Percentiles rank a stretch among this genome's conserved stretches.
phyloP scores from a whole-genome alignment of 1,140 invertebrate genomes.

The Camponotus pennsylvanicus region DNA sequence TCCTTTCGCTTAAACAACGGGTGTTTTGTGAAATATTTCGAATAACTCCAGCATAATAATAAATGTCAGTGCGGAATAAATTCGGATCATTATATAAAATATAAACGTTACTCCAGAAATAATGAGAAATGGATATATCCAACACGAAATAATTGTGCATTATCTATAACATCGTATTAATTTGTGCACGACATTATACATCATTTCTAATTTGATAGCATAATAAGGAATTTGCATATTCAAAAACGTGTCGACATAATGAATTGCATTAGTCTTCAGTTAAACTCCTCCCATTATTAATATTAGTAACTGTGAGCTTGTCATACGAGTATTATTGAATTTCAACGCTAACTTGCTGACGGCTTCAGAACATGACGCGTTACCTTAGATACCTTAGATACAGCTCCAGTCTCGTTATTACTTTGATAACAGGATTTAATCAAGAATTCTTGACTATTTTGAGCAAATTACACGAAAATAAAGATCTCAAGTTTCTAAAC shows the following conservation, averaged over 20 bases:
- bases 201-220: slow-evolving; percentile 25
- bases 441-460: slow-evolving; percentile 1
- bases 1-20: background rate
- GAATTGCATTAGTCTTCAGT: slow-evolving; percentile 48
- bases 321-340: slow-evolving; percentile 59
- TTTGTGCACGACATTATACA: background rate
- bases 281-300: slow-evolving; percentile 58
- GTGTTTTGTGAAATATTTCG: background rate
- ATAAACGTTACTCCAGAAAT: slow-evolving; percentile 33
- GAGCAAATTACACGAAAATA: background rate
- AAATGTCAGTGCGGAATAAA: slow-evolving; percentile 12
- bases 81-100: background rate
- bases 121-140: slow-evolving; percentile 17
- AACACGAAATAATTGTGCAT: background rate
- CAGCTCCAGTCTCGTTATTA: background rate
- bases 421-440: slow-evolving; percentile 27
- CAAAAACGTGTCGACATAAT: slow-evolving; percentile 31
- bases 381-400: slow-evolving; percentile 20
- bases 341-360: slow-evolving; percentile 57
- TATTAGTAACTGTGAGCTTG: slow-evolving; percentile 55
- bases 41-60: background rate
- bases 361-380: slow-evolving; percentile 23
- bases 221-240: slow-evolving; percentile 28
- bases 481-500: background rate
- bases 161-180: background rate